phyloP scores from a whole-genome alignment of 2,113 vertebrate genomes.

The Notechis scutatus region DNA sequence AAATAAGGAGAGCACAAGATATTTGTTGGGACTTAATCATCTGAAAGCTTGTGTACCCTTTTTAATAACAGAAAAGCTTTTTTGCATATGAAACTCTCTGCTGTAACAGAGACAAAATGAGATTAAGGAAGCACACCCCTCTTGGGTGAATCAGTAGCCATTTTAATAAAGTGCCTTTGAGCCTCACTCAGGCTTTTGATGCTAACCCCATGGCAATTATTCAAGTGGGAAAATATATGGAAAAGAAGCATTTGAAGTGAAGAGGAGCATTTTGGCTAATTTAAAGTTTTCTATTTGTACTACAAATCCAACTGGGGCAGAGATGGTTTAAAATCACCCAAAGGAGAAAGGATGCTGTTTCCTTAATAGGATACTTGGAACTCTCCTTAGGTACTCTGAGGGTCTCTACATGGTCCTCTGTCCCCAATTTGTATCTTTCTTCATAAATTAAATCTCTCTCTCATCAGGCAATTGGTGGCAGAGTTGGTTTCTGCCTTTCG shows the following conservation, averaged over 20 bases:
- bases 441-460: neutral
- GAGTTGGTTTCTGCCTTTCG: neutral
- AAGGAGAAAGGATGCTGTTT: neutral
- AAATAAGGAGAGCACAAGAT: neutral
- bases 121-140: neutral
- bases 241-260: neutral
- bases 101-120: neutral
- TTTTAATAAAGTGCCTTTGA: neutral
- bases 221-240: neutral
- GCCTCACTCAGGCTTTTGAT: neutral
- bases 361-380: neutral
- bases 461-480: neutral
- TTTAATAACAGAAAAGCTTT: neutral
- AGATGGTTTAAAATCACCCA: neutral
- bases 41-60: neutral
- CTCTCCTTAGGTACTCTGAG: neutral
- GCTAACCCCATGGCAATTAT: neutral
- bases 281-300: neutral
- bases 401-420: neutral
- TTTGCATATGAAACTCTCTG: neutral
- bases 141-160: neutral
- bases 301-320: neutral
- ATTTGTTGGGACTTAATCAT: neutral
- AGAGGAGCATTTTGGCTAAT: neutral
- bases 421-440: neutral